These are phyloP conservation scores for Caenorhabditis doughertyi DNA, from an alignment of 2,888 invertebrate species.

Conservation along the genomic window DNA sequence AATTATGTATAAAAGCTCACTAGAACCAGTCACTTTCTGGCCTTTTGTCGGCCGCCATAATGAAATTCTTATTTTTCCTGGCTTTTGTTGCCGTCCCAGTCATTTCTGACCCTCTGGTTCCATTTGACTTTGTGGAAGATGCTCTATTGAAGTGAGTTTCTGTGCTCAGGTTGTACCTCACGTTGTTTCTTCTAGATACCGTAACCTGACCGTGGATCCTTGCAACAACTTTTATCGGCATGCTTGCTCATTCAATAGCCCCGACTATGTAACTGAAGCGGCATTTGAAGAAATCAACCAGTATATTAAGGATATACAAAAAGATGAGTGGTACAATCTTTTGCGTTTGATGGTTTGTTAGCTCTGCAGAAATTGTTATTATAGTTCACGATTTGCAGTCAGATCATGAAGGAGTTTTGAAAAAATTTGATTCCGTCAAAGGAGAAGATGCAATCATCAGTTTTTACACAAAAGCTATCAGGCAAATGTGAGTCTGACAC, in stretches of 20 bases:
- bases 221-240: conserved; percentile 10
- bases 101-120: too few species aligned
- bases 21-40: too few species aligned
- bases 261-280: background rate
- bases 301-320: background rate
- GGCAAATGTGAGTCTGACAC: too few species aligned
- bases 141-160: conserved; percentile 3
- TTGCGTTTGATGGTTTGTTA: background rate
- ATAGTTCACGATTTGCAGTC: too few species aligned
- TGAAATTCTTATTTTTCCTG: too few species aligned
- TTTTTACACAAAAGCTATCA: too few species aligned
- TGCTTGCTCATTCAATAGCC: background rate
- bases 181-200: background rate
- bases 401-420: too few species aligned
- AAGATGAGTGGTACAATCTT: conserved; percentile 5
- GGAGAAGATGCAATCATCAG: too few species aligned
- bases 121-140: conserved; percentile 5
- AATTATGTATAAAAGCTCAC: too few species aligned
- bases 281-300: background rate
- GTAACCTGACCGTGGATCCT: background rate
- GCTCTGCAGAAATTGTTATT: background rate
- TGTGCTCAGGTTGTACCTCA: background rate
- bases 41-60: too few species aligned
- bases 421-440: too few species aligned
- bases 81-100: too few species aligned